Base-by-base conservation (phyloP, 2,888 invertebrate genomes). In the Ariolimax columbianus region DNA sequence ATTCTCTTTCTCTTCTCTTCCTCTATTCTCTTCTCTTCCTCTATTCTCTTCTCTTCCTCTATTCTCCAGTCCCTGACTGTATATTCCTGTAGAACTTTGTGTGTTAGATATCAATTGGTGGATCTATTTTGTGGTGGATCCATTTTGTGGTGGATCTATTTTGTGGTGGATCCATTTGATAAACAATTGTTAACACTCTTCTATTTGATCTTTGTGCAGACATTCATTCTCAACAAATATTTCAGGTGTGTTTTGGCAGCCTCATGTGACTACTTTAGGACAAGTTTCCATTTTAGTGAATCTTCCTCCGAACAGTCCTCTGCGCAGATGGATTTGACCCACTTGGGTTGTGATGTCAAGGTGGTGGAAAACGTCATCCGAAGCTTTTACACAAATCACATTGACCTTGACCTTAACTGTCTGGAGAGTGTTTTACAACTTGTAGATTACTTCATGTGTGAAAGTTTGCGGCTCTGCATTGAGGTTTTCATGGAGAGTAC, bases 311-410 rank as follows among this genome's bases (percentile, higher is more conserved):
- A 79, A 11, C 55, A 79, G 63, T 30, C 73, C 14, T 40, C 33
- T 0, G 51, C 63, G 4, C 1, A 72, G 6, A 43, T 59, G 9
- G 85, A 85, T 36, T 72, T 85, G 38, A 77, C 77, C 26, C 82
- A 85, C 43, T 30, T 85, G 11, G 70, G 68, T 33, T 82, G 85
- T 68, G 77, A 82, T 26, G 36, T 30, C 40, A 70, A 36, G 14
- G 66, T 40, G 11, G 51, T 85, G 40, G 17, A 66, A 40, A 82
- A 51, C 4, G 77, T 85, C 36, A 81, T 85, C 17, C 51, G n/a
- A 1, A 85, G 85, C 40, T 85, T 85, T 38, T 85, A 85, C 72
- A 85, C 70, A 19, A 82, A 82, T 59, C 72, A 82, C 23, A 85
- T 85, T 38, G 77, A 82, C 17, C 77, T 85, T 7, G 68, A 77